phyloP scores from a whole-genome alignment of 2,797 vertebrate genomes.

The Gallinago solitaria region DNA sequence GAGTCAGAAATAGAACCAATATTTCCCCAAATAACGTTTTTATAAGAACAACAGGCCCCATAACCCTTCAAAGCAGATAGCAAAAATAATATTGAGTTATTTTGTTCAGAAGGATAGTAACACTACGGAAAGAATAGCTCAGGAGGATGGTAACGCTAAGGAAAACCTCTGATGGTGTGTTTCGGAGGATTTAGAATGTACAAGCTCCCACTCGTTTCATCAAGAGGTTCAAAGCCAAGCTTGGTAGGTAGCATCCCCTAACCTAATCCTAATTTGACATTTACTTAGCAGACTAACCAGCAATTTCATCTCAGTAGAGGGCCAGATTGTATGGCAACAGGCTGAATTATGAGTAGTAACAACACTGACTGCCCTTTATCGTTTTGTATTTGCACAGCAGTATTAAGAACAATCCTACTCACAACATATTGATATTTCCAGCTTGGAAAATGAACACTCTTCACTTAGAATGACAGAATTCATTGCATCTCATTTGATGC shows the following conservation, averaged over 20 bases:
- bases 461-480: neutral
- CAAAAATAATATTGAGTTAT: neutral
- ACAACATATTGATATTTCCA: neutral
- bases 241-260: neutral
- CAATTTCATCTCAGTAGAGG: constrained; percentile 33
- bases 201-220: neutral
- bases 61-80: neutral
- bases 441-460: neutral
- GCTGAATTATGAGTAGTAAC: neutral
- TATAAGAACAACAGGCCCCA: neutral
- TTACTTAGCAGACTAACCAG: constrained; percentile 16
- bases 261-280: constrained; percentile 24
- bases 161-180: neutral
- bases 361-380: neutral
- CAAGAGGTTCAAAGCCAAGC: constrained; percentile 3
- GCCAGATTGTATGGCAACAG: constrained; percentile 12
- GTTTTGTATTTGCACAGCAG: neutral
- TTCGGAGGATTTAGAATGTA: neutral
- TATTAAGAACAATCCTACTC: neutral
- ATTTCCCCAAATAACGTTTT: neutral
- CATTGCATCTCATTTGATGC: neutral
- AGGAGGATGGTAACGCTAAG: neutral
- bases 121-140: neutral
- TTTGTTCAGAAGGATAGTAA: neutral
- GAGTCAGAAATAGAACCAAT: neutral